Conservation (phyloP, 2,113 vertebrate species). For the Burhinus bistriatus region DNA sequence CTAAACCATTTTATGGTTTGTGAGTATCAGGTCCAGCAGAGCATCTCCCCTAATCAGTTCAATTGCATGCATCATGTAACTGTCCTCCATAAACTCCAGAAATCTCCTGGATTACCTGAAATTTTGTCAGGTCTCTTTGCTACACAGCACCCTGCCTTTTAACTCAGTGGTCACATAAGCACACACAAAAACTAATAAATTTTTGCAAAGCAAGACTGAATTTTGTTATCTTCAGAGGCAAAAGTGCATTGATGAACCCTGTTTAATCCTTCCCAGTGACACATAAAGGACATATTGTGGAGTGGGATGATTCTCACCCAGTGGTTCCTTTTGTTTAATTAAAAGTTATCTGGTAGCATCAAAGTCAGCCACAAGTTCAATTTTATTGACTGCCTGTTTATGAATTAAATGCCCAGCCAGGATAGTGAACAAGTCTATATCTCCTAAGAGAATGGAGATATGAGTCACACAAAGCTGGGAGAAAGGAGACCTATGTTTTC, state of each 20-base stretch:
- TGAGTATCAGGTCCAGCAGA: neutral
- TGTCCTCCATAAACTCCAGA: neutral
- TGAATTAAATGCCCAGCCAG: neutral
- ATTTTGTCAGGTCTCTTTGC: neutral
- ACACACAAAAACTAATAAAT: neutral
- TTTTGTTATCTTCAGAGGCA: neutral
- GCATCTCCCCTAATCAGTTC: neutral
- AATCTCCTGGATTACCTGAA: neutral
- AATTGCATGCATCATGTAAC: neutral
- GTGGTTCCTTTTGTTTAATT: slow-evolving; percentile 4
- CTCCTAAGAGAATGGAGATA: neutral
- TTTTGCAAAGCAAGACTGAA: neutral
- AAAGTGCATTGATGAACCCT: neutral
- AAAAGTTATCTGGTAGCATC: slow-evolving; percentile 10
- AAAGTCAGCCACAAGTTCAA: slow-evolving; percentile 24
- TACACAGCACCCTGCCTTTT: neutral
- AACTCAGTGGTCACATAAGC: neutral
- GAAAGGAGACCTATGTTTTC: neutral
- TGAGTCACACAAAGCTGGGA: neutral
- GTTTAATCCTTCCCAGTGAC: neutral
- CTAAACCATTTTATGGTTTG: neutral
- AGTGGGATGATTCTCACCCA: neutral
- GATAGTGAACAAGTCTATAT: neutral
- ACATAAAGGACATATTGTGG: neutral
- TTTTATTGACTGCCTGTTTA: slow-evolving; percentile 26